A percentile compares a stretch with the other conserved stretches of the same genome.
Conservation (phyloP, 2,113 vertebrate genomes). For the Larimichthys crocea region DNA sequence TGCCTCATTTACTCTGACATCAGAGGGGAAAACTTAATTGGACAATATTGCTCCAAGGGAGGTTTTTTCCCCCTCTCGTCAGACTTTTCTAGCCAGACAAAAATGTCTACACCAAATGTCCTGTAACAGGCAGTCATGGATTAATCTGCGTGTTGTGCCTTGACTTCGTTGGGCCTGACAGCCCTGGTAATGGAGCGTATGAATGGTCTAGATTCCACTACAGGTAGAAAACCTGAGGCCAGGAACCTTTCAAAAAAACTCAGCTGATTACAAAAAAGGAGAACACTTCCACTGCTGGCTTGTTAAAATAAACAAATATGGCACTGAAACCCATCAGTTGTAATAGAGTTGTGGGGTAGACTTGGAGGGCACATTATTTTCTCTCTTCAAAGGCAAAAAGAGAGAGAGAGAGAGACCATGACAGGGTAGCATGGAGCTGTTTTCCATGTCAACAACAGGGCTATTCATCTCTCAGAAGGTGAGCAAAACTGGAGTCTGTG, state of each 20-base stretch:
- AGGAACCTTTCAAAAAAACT: slow-evolving; percentile 68
- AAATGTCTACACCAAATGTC: slow-evolving; percentile 68
- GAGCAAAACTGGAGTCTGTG: slow-evolving; percentile 58
- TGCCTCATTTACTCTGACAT: slow-evolving; percentile 62
- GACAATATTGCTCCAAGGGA: slow-evolving; percentile 50
- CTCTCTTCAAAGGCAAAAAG: slow-evolving; percentile 45
- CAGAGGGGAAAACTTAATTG: slow-evolving; percentile 61
- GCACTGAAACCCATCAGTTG: slow-evolving; percentile 60
- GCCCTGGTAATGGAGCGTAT: slow-evolving; percentile 71
- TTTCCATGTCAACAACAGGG: slow-evolving; percentile 58
- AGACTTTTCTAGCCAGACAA: slow-evolving; percentile 60
- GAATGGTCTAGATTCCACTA: slow-evolving; percentile 63
- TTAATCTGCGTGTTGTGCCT: slow-evolving; percentile 71
- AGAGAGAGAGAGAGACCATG: slow-evolving; percentile 22
- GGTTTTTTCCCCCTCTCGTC: slow-evolving; percentile 7
- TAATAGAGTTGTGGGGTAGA: slow-evolving; percentile 38
- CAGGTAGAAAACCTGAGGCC: slow-evolving; percentile 72
- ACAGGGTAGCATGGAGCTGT: slow-evolving; percentile 67
- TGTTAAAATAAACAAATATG: slow-evolving; percentile 77
- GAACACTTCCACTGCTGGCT: slow-evolving; percentile 62
- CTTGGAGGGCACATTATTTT: slow-evolving; percentile 52
- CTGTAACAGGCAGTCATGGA: slow-evolving; percentile 64
- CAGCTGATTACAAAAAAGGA: slow-evolving; percentile 76
- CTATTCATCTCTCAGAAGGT: slow-evolving; percentile 63
- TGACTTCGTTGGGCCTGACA: slow-evolving; percentile 70